phyloP scores from a whole-genome alignment of 2,797 vertebrate genomes.

The Poeciliopsis turneri region DNA sequence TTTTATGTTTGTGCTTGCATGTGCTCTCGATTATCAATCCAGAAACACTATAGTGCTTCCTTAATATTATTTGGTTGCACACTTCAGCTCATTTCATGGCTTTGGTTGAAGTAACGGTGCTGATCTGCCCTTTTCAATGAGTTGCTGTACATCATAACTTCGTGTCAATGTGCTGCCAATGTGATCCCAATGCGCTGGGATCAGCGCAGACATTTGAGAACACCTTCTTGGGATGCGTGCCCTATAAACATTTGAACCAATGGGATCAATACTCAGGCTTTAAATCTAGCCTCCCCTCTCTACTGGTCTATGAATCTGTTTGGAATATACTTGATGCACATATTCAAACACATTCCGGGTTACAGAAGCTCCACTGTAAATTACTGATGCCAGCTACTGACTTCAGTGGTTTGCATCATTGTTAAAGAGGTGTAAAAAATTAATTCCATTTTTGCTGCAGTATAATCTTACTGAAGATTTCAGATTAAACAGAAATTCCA shows the following conservation, averaged over 20 bases:
- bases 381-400: neutral
- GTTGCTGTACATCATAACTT: slow-evolving; percentile 1
- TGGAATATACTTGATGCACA: neutral
- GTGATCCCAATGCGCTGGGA: neutral
- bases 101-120: slow-evolving; percentile 21
- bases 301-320: neutral
- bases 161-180: neutral
- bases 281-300: neutral
- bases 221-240: neutral
- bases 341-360: neutral
- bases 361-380: neutral
- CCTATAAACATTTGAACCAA: slow-evolving; percentile 5
- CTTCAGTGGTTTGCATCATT: neutral
- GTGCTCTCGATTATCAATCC: neutral
- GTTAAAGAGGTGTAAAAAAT: neutral
- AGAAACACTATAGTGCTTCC: neutral
- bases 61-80: slow-evolving; percentile 12
- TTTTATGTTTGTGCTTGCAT: neutral
- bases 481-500: neutral
- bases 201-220: neutral
- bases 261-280: slow-evolving; percentile 8
- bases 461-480: neutral
- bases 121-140: slow-evolving; percentile 34
- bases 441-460: neutral
- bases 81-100: neutral